Conservation (phyloP, 2,888 invertebrate genomes). For the Melieria picta region DNA sequence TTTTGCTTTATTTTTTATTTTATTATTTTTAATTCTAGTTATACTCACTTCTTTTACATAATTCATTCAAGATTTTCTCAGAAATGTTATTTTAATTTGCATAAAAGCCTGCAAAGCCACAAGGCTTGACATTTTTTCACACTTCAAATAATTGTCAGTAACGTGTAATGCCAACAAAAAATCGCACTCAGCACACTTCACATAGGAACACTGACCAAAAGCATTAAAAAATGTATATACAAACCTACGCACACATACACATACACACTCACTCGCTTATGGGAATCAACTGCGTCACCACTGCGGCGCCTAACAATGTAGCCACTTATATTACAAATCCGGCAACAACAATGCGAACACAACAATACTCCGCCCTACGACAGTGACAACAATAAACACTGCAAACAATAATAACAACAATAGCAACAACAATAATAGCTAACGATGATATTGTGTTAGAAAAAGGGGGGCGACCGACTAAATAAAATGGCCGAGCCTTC, state of each 20-base stretch:
- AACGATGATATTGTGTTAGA: neutral
- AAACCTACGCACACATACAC: neutral
- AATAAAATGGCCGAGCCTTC: neutral
- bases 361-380: neutral
- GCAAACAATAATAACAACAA: neutral
- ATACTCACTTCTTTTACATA: no score
- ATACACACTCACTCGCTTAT: neutral
- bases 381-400: neutral
- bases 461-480: neutral
- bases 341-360: neutral
- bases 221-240: neutral
- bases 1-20: no score
- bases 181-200: no score
- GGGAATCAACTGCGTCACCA: no score
- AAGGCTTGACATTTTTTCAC: no score
- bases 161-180: no score
- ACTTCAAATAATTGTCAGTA: no score
- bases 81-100: no score
- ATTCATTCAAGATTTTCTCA: no score
- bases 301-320: no score
- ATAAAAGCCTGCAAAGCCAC: no score
- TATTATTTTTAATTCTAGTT: no score
- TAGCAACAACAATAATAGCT: neutral
- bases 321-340: neutral
- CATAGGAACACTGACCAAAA: neutral